phyloP scores from a whole-genome alignment of 2,888 invertebrate genomes.

The Hemicrepidius hirtus region DNA sequence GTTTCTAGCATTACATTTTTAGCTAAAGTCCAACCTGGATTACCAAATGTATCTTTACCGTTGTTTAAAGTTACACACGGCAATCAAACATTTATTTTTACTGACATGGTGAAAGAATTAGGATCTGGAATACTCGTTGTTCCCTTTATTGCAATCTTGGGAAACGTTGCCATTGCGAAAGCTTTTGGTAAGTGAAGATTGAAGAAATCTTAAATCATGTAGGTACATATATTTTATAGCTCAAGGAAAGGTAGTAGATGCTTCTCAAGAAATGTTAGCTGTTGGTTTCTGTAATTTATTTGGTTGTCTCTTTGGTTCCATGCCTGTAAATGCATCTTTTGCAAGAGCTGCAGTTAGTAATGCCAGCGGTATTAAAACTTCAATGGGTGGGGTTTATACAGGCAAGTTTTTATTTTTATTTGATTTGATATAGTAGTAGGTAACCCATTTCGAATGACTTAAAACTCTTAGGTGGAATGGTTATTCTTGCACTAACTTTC shows the following conservation, averaged over 20 bases:
- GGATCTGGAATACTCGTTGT: slow-evolving; percentile 82
- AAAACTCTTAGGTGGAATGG: slow-evolving; percentile 76
- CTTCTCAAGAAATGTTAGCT: slow-evolving; percentile 88
- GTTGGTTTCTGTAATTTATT: slow-evolving; percentile 84
- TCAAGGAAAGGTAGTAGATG: slow-evolving; percentile 81
- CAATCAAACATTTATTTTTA: slow-evolving; percentile 73
- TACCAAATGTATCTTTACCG: slow-evolving; percentile 76
- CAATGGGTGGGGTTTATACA: slow-evolving; percentile 84
- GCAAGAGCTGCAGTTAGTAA: slow-evolving; percentile 87
- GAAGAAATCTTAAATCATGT: too few species aligned
- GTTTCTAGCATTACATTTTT: slow-evolving; percentile 56
- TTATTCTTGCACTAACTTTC: slow-evolving; percentile 81
- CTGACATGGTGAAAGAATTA: slow-evolving; percentile 77
- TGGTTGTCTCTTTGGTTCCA: slow-evolving; percentile 85
- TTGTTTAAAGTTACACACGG: slow-evolving; percentile 73
- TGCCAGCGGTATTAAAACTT: slow-evolving; percentile 85
- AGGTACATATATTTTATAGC: slow-evolving; percentile 73
- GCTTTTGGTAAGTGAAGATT: slow-evolving; percentile 81
- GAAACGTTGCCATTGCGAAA: slow-evolving; percentile 89
- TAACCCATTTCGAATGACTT: background rate
- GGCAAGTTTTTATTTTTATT: slow-evolving; percentile 70
- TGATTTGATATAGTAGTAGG: background rate
- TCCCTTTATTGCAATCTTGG: slow-evolving; percentile 84
- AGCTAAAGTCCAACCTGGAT: slow-evolving; percentile 78
- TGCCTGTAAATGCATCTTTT: slow-evolving; percentile 85